Evolutionary conservation across 2,797 vertebrate species (phyloP), one percentile per base, ranked within the genome.

Genomic region (Anisognathus igniventris): DNA sequence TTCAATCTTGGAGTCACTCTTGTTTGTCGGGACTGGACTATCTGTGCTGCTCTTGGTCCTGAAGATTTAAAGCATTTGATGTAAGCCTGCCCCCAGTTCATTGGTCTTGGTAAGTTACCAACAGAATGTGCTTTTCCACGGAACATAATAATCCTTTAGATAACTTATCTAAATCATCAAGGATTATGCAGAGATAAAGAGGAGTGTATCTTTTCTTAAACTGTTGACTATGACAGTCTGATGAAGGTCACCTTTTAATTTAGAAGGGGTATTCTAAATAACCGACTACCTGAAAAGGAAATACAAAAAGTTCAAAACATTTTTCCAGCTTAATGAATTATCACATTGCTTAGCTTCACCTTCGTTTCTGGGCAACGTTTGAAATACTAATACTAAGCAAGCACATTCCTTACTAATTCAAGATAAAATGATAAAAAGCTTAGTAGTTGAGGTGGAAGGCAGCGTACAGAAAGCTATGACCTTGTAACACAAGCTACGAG

Each of bases 31-130:
- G 83, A 98, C 92, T 6, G 98, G 96, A 84, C 97, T 98, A 80
- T 99, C 99, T 76, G 92, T 96, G 78, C 98, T 98, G 67, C 98
- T 99, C 97, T 98, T 99, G 61, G 98, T 98, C 97, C 99, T 99
- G 95, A 64, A 84, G 50, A 88, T 92, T 72, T 81, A 93, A 96
- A 91, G 51, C 21, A 94, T 42, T 50, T 27, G 23, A 27, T 31
- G n/a, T 74, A 72, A 90, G 35, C 9, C 31, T 24, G 42, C 24
- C 7, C 19, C 75, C 35, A 83, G 25, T 23, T 67, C 25, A 65
- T 3, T 12, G 4, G 17, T 42, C 25, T 42, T 37, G 31, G 4
- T 50, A 84, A 65, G 14, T 50, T 74, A 85, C 13, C 37, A 89
- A 67, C 16, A 64, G 15, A 37, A 70, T 2, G 2, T 37, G 8